Conservation (phyloP, 2,797 vertebrate genomes). For the Thamnophis elegans region DNA sequence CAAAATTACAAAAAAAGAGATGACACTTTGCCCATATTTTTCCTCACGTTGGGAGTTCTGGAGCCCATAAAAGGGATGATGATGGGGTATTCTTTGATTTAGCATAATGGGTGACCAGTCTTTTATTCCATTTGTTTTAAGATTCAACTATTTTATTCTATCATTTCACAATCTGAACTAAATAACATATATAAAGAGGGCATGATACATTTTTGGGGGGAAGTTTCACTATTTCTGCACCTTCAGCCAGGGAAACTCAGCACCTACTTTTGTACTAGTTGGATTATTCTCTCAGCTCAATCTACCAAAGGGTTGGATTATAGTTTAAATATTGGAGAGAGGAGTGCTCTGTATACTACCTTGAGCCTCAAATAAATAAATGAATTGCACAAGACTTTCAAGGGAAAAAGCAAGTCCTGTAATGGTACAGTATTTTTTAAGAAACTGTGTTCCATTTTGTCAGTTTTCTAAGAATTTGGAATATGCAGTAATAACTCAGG, state of each 20-base stretch:
- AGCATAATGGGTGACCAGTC: not conserved
- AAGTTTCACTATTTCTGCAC: not conserved
- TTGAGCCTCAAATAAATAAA: not conserved
- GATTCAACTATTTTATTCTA: not conserved
- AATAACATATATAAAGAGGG: not conserved
- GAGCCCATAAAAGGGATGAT: not conserved
- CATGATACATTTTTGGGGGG: not conserved
- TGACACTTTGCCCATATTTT: not conserved
- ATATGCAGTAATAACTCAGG: not conserved
- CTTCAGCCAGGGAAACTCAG: not conserved
- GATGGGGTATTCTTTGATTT: not conserved
- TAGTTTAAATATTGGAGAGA: not conserved
- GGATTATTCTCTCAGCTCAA: not conserved
- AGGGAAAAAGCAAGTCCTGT: not conserved
- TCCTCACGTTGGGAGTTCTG: not conserved
- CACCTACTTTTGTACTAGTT: not conserved
- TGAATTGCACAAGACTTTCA: not conserved
- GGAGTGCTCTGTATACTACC: not conserved
- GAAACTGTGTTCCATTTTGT: not conserved
- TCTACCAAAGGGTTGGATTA: not conserved
- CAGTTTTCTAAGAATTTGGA: not conserved
- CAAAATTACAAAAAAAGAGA: not conserved
- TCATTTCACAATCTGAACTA: not conserved
- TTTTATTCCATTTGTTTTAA: not conserved
- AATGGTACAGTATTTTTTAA: not conserved